Evolutionary conservation across 2,113 vertebrate species (phyloP), one percentile per base, ranked within the genome.

Genomic region (Cepphus grylle): DNA sequence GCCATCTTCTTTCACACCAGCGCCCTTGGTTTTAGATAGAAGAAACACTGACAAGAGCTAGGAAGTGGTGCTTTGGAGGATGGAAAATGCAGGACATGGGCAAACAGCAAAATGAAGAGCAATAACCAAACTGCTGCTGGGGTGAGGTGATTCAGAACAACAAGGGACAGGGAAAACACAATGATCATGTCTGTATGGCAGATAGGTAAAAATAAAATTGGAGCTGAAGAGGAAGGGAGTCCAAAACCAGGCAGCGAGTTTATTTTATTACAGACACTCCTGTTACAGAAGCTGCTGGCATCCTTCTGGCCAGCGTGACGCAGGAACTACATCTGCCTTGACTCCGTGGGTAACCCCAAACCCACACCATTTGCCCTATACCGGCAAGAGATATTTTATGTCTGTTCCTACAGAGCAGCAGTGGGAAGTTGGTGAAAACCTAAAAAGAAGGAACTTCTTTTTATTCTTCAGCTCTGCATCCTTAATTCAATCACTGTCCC

Each of bases 401-500:
- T 43, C 45, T 2, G 1, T 67, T 84, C 42, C 23, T 49, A 25
- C 5, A 86, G 17, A 45, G 88, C 11, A 65, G 65, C 22, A 53
- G 18, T 17, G 19, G 34, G 13, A 93, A 85, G 19, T 7, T 21
- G 25, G 9, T 34, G 61, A 91, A 77, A 94, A 65, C 22, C 67
- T 69, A 10, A 67, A 50, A 52, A 70, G 45, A 69, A 93, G 18
- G 8, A 40, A 49, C 15, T 30, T 78, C 5, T 45, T 72, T 70
- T 73, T 32, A 52, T 69, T 80, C 58, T 59, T 82, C 81, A 78
- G 27, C 26, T 93, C 45, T 72, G 52, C 66, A 52, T 72, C 43
- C 21, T 59, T 93, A 93, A 97, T 91, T 90, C 78, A 81, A 82
- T 50, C 85, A 76, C 43, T 79, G 74, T 76, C 70, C 78, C 81